Evolutionary conservation across 1,140 invertebrate genomes (phyloP), one percentile per base, ranked within the genome.

Genomic region (Mya arenaria): DNA sequence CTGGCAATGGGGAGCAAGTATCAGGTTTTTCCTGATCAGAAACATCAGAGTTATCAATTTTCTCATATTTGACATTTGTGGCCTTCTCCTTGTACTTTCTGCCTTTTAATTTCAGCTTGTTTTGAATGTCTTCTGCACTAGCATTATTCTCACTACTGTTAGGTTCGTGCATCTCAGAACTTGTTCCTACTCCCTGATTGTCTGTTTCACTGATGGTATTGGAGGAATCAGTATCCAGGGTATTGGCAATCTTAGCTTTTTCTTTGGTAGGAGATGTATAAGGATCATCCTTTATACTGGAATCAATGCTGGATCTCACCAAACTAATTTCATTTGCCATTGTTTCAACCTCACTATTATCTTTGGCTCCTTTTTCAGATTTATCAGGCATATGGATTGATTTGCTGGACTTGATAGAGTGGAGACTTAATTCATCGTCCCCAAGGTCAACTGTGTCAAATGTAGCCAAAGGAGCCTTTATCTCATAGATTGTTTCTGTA

Each of bases 391-490:
- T 44, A 10, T 10, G 19, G 19, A 44, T 19, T 44, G 41, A 10
- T 44, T 44, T 44, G 10, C 10, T 19, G 10, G 41, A 44, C 41
- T 19, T 44, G 10, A 44, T 44, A n/a, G n/a, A n/a, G n/a, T n/a
- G n/a, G n/a, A n/a, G n/a, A 19, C 41, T 44, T 10, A 44, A 10
- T 44, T 44, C 41, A 44, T 44, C 41, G 66, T 87, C 87, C 25
- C 87, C 88, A 8, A 91, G 71, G 68, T 91, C 90, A 71, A 90
- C 83, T n/a, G 89, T 91, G 68, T 91, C 90, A 87, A 91, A 91
- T 13, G 90, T 89, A 23, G 90, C 90, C 39, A 91, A 74, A 41
- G 90, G 90, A 52, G 90, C 90, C 65, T 80, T 85, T 5, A 78
- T 78, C 58, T 83, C 73, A 56, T 78, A 83, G 44, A 86, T 69